A percentile compares a stretch with the other conserved stretches of the same genome.
Evolutionary conservation across 1,140 invertebrate genomes (phyloP).

Genomic region (Acromyrmex heyeri): DNA sequence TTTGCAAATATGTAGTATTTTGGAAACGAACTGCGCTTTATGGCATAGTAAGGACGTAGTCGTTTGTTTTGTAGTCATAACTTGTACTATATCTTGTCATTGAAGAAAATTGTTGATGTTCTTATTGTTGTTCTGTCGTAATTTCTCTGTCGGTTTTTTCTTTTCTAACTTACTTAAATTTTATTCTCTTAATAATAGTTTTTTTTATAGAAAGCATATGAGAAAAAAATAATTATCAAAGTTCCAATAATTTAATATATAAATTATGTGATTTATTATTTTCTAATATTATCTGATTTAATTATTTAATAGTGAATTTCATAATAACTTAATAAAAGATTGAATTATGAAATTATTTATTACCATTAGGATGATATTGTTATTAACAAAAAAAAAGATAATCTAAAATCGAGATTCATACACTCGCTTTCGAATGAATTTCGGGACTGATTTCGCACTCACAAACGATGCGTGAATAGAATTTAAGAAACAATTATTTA

Average conservation of each 20-base stretch:
- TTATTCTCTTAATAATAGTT: not conserved
- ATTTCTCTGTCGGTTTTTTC: not conserved
- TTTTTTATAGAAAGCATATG: not conserved
- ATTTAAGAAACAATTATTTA: slow-evolving; percentile 21
- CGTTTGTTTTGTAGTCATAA: not conserved
- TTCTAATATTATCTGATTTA: not conserved
- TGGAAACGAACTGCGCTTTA: slow-evolving; percentile 13
- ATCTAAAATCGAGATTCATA: slow-evolving; percentile 20
- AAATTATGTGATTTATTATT: slow-evolving; percentile 2
- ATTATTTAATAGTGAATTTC: not conserved
- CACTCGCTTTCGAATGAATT: slow-evolving; percentile 60
- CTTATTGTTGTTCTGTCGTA: not conserved
- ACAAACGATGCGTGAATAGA: slow-evolving; percentile 63
- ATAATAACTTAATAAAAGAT: not conserved
- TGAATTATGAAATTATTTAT: not conserved
- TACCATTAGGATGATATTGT: not conserved
- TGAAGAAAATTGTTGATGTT: slow-evolving; percentile 23
- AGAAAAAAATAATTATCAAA: not conserved
- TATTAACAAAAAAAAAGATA: not conserved
- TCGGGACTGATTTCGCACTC: slow-evolving; percentile 68
- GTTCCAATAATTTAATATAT: not conserved
- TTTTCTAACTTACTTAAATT: not conserved
- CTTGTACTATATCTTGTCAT: not conserved
- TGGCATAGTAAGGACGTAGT: not conserved
- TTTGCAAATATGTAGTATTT: slow-evolving; percentile 25